These are phyloP conservation scores for Linnaemya vulpina DNA, from an alignment of 2,888 invertebrate genomes.

Conservation along the genomic window DNA sequence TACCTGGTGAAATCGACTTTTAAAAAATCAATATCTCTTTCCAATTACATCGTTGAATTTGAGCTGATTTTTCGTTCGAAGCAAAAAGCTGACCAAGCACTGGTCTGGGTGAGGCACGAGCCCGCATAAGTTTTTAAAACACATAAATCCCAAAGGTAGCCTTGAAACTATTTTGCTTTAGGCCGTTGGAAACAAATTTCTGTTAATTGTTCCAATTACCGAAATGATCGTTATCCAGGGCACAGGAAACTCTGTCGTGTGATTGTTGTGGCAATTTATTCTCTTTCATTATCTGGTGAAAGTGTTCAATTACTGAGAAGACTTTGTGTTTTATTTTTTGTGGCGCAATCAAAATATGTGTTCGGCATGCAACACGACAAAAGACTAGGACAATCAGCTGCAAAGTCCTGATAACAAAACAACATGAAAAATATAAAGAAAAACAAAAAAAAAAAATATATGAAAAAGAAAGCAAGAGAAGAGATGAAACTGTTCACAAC, in stretches of 20 bases:
- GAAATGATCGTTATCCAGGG: not conserved
- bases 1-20: no score
- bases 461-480: slow-evolving; percentile 4
- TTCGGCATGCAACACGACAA: slow-evolving; percentile 56
- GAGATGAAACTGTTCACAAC: slow-evolving; percentile 31
- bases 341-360: slow-evolving; percentile 42
- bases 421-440: slow-evolving; percentile 12
- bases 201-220: slow-evolving; percentile 10
- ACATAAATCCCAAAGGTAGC: not conserved
- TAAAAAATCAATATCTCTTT: no score
- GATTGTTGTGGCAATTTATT: slow-evolving; percentile 22
- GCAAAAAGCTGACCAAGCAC: no score
- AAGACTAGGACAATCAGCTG: slow-evolving; percentile 64
- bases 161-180: not conserved
- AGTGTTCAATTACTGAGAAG: slow-evolving; percentile 56
- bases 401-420: slow-evolving; percentile 55
- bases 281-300: slow-evolving; percentile 44
- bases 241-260: slow-evolving; percentile 33
- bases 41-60: no score
- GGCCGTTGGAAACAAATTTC: not conserved
- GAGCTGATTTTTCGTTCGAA: no score
- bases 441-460: not conserved
- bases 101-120: no score
- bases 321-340: slow-evolving; percentile 18
- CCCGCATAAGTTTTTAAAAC: not conserved